Base-by-base conservation (phyloP, 2,797 vertebrate genomes). In the Muscicapa striata region DNA sequence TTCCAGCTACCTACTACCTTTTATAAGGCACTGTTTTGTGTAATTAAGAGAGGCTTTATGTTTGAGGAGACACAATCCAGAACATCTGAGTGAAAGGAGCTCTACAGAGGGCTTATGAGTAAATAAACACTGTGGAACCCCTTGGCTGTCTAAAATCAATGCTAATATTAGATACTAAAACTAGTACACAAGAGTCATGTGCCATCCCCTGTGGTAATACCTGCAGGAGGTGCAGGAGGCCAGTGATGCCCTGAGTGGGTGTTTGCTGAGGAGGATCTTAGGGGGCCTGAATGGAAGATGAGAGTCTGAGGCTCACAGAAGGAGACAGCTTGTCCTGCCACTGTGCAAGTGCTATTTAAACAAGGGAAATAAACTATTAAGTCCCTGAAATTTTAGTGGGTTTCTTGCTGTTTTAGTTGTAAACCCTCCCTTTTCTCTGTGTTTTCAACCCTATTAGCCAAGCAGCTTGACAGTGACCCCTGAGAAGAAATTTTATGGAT, bases 61-160 rank as follows among this genome's bases (percentile, higher is more conserved):
- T 57, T 77, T 72, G 49, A 74, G 72, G 73, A 77, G n/a, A 78
- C 32, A 85, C 70, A 94, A 41, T 29, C 8, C 63, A 82, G 48
- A 45, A 76, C 1, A 13, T n/a, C 36, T 59, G 41, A 75, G 46
- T 2, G 0, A 80, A 89, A 29, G 64, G 15, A 21, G 57, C 34
- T 64, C 49, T 86, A 8, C 61, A 41, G 36, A 67, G 34, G 21
- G 34, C 34, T 93, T 58, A 57, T 81, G 36, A 69, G 38, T 41
- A 68, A 79, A 51, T 15, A 5, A 63, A 48, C n/a, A 62, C 24
- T 3, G 7, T 20, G 69, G 76, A 85, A 73, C 11, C 43, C 58
- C 73, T 75, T 34, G 21, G 34, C 5, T 41, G 27, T 48, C 41
- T 85, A 46, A 74, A 95, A 88, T n/a, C 29, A 72, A 17, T 10